Conservation (phyloP, 2,888 invertebrate genomes). For the Archips xylosteana region DNA sequence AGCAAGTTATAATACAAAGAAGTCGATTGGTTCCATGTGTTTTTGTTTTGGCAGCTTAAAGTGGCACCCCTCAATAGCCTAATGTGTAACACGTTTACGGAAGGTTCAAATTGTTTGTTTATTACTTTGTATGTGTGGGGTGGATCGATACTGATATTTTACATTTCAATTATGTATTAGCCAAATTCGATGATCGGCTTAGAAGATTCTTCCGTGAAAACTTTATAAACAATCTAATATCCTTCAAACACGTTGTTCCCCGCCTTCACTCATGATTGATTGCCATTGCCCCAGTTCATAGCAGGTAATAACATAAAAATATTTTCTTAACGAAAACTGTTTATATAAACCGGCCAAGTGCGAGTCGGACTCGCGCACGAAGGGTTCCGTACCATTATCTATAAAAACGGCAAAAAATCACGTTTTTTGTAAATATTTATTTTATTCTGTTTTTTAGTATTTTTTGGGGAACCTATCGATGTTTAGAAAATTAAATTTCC, state of each 20-base stretch:
- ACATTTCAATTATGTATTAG: neutral
- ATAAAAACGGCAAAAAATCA: too few species aligned
- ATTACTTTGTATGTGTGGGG: constrained; percentile 1
- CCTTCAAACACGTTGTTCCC: neutral
- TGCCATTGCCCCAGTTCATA: neutral
- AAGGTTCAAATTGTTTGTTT: constrained; percentile 51
- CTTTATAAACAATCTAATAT: neutral
- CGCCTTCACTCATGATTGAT: neutral
- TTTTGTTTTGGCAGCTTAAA: constrained; percentile 60
- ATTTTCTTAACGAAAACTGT: neutral
- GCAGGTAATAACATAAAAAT: neutral
- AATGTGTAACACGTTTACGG: constrained; percentile 47
- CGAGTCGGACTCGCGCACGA: too few species aligned
- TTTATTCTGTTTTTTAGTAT: too few species aligned
- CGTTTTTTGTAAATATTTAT: too few species aligned
- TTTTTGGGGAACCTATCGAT: too few species aligned
- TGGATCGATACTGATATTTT: constrained; percentile 18
- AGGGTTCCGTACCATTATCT: too few species aligned
- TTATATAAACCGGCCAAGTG: too few species aligned
- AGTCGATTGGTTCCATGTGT: constrained; percentile 47
- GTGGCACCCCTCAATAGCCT: constrained; percentile 57
- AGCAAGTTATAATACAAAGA: constrained; percentile 47
- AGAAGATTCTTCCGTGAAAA: neutral
- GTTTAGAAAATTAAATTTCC: too few species aligned
- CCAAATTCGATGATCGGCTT: neutral